Base-by-base conservation (phyloP, 1,140 invertebrate species). In the Mya arenaria region DNA sequence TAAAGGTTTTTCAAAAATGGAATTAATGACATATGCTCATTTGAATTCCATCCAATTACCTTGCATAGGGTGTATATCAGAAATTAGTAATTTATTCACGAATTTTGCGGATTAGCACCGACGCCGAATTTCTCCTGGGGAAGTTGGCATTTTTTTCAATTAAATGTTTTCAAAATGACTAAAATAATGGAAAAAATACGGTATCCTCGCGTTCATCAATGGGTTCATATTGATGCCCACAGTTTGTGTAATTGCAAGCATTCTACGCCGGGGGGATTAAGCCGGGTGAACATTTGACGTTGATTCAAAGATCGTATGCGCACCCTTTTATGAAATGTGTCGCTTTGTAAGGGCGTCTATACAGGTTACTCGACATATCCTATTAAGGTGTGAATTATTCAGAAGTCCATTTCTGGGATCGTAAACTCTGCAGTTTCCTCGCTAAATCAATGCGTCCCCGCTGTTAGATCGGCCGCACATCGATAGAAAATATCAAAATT, bases 341-440 rank as follows among this genome's bases (percentile, higher is more conserved):
- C 37, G 73, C 73, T 63, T 75, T 75, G 60, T 75, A 75, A 17
- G 37, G 8, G 25, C 17, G 34, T 75, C 36, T 41, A 75, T 75
- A 63, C 58, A 34, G 19, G 56, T 48, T 28, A 17, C 36, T 25
- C 23, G 60, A n/a, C 34, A 23, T 41, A 63, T 65, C 73, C 60
- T 62, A 75, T 75, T 75, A 75, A 60, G 36, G 30, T 62, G 37
- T 75, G 58, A 75, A 75, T 75, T 63, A 75, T 75, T 75, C 58
- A 75, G 23, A 32, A 75, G 58, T 44, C 28, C 39, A 41, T 65
- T 75, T 75, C 25, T 10, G 62, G 25, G 55, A 63, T 63, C 73
- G 63, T 56, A 13, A 23, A 30, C 73, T 41, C 58, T 32, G 37
- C 34, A 60, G 30, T 41, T 32, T 1, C 25, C 25, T 19, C 25